Conservation (phyloP, 2,888 invertebrate species). For the Asteroscopus sphinx region DNA sequence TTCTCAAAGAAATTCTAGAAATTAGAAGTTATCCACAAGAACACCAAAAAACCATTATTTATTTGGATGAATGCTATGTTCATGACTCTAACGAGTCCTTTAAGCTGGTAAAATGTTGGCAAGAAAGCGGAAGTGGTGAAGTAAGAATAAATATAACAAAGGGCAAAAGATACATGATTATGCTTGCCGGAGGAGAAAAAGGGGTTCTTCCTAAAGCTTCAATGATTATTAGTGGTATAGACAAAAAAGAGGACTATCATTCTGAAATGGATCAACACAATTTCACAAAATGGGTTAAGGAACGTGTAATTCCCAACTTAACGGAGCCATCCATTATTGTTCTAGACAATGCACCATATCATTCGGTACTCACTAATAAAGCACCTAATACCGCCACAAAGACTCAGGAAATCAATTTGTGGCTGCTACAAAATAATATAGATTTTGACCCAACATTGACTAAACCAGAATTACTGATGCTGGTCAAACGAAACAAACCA, state of each 20-base stretch:
- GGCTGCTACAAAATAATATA: conserved; percentile 1
- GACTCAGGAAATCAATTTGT: not conserved
- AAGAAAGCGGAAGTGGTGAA: conserved; percentile 28
- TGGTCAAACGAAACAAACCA: conserved; percentile 49
- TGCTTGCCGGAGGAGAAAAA: conserved; percentile 52
- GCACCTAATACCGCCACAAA: not conserved
- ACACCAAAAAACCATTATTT: conserved; percentile 49
- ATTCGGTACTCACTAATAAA: not conserved
- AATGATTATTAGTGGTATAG: conserved; percentile 39
- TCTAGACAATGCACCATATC: not conserved
- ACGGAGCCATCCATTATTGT: conserved; percentile 23
- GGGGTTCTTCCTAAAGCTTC: conserved; percentile 51
- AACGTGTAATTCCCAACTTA: conserved; percentile 43
- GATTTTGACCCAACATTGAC: conserved; percentile 8
- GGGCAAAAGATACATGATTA: conserved; percentile 48
- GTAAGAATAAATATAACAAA: conserved; percentile 33
- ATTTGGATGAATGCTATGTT: conserved; percentile 59
- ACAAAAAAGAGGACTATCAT: conserved; percentile 37
- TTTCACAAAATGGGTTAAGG: conserved; percentile 49
- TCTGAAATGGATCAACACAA: conserved; percentile 53
- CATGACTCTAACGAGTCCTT: conserved; percentile 49
- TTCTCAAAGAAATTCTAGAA: conserved; percentile 33
- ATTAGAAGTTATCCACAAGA: conserved; percentile 49
- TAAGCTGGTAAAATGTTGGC: conserved; percentile 53
- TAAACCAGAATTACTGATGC: conserved; percentile 40